Percentiles rank a stretch among this genome's conserved stretches.
phyloP scores from a whole-genome alignment of 2,888 invertebrate species.

The Sarcophaga rosellei region DNA sequence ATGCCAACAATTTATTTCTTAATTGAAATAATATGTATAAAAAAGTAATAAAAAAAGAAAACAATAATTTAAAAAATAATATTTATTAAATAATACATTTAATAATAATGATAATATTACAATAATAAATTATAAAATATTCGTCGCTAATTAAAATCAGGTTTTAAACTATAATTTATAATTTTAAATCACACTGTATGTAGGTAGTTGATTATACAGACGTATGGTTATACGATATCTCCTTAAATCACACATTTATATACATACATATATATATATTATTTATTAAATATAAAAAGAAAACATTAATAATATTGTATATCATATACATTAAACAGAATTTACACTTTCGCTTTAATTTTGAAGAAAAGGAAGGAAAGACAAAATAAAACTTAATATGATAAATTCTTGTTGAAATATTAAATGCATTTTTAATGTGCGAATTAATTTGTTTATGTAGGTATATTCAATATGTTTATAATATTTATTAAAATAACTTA shows the following conservation, averaged over 20 bases:
- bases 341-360: conserved; percentile 1
- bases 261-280: not conserved
- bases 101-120: too few species aligned
- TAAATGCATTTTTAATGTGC: conserved; percentile 60
- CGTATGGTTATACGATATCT: not conserved
- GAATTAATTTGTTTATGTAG: conserved; percentile 26
- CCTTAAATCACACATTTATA: not conserved
- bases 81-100: too few species aligned
- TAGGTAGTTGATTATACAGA: not conserved
- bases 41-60: too few species aligned
- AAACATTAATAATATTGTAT: not conserved
- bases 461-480: not conserved
- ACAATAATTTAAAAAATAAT: too few species aligned
- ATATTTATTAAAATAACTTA: not conserved
- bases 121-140: not conserved
- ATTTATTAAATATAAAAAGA: not conserved
- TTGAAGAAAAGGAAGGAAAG: not conserved
- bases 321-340: conserved; percentile 25
- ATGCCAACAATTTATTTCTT: too few species aligned
- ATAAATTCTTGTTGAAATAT: not conserved
- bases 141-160: not conserved
- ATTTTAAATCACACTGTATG: conserved; percentile 6
- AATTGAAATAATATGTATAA: too few species aligned
- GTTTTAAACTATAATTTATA: not conserved
- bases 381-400: too few species aligned